Evolutionary conservation across 2,888 invertebrate species (phyloP), one percentile per base, ranked within the genome.

Genomic region (Sylvicola cinctus): DNA sequence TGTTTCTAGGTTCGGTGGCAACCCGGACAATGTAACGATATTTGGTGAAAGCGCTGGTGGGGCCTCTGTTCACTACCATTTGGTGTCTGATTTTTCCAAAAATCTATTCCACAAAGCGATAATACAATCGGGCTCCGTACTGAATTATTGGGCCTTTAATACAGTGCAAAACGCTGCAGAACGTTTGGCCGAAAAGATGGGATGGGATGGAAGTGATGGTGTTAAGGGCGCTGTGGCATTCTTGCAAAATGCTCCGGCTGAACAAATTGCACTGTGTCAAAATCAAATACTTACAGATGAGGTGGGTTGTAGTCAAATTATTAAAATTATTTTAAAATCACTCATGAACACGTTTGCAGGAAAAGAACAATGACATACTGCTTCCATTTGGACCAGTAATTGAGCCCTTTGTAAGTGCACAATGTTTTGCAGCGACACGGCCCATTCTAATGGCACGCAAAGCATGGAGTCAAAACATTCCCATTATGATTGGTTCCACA

Each of bases 41-140:
- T 61, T 65, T 42, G 65, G 65, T 2, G 61, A 63, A 44, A 65
- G 65, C 43, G 64, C 64, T 2, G 65, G 65, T 2, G 62, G 52
- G 5, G 57, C 54, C 15, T 56, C 62, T 3, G 52, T 58, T 1
- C 62, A 65, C 40, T 60, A 55, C 36, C 51, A 64, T 44, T 53
- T 60, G 43, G 43, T 65, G 5, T 63, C 63, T 0, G 60, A 63
- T 26, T 54, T 61, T 45, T 49, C 63, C 2, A 58, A 53, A 43
- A 44, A 45, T 31, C 46, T 56, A 10, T 59, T 58, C 36, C 53
- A 55, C 39, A 55, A 54, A 39, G 50, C 47, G 3, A 51, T 55
- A 20, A 40, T 52, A 10, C 54, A 54, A 54, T 58, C 55, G 1
- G 57, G 55, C 10, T 44, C 46, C 16, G 50, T 44, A 0, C 33